Base-by-base conservation (phyloP, 2,888 invertebrate species). In the Hybos culiciformis region DNA sequence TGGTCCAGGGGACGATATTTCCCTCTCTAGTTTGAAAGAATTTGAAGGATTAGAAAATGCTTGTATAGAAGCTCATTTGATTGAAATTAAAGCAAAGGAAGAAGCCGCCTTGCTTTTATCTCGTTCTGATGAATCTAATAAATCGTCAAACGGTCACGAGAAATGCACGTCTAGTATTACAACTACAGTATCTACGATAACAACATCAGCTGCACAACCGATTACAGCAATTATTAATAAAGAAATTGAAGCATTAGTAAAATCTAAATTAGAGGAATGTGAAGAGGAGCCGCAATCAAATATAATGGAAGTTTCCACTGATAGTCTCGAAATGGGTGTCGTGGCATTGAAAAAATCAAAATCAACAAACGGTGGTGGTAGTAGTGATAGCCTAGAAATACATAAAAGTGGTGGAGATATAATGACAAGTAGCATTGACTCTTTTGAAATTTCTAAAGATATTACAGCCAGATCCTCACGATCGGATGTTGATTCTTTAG, bases 41-140 rank as follows among this genome's bases (percentile, higher is more conserved):
- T 93, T 93, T 61, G 93, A 94, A 70, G 84, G 86, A 0, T 64
- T 93, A 3, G 93, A 94, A 67, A 80, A 78, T 47, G 91, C 91
- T 18, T 85, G 90, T 55, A 73, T 83, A 37, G 87, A 86, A 61
- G 87, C 83, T 0, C 79, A 86, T 49, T 74, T 78, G 53, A 83
- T 85, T 41, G 91, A 92, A 68, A 72, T 82, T 37, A 77, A 81
- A 47, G 88, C 84, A 0, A 80, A 83, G 55, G 86, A 87, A 64
- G 90, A 91, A 61, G 90, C 88, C 55, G 83, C 83, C 17, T 60
- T 84, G 41, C 63, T 92, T 7, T 61, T 73, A 41, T 75, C 75
- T 3, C 65, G 68, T 3, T 65, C 66, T 4, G 67, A 67, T 43
- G 68, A 68, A 45, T 64, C 67, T 0, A 67, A 62, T 45, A 66